These are phyloP conservation scores for Athetis lepigone DNA, from an alignment of 2,888 invertebrate genomes.

Conservation along the genomic window DNA sequence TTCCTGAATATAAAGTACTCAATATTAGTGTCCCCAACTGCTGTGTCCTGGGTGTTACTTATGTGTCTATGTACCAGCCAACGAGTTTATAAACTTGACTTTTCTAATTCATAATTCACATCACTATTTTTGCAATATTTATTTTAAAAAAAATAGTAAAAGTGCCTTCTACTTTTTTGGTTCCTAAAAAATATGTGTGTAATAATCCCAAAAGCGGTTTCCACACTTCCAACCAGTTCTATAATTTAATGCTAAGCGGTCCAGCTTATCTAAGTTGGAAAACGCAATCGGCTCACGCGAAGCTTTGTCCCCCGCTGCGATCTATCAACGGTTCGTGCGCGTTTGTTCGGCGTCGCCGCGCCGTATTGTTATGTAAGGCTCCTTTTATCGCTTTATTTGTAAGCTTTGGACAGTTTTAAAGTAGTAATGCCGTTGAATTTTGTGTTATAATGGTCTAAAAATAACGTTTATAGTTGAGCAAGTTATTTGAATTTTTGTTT, in stretches of 20 bases:
- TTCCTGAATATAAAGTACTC: no score
- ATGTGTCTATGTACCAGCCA: no score
- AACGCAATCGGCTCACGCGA: conserved; percentile 55
- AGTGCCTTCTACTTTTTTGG: no score
- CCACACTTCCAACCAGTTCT: not conserved
- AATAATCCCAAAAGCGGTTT: no score
- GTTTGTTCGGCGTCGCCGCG: conserved; percentile 34
- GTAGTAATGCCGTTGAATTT: not conserved
- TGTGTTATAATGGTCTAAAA: not conserved
- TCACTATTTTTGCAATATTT: no score
- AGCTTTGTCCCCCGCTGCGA: conserved; percentile 46
- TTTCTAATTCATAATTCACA: no score
- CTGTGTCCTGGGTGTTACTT: no score
- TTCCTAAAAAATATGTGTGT: no score
- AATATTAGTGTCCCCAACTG: no score
- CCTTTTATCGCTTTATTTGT: conserved; percentile 1
- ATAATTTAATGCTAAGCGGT: conserved; percentile 14
- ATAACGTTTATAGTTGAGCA: not conserved
- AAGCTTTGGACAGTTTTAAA: not conserved
- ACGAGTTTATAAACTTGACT: no score
- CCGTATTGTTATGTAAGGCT: conserved; percentile 16
- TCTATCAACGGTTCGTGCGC: conserved; percentile 39
- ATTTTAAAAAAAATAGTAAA: no score
- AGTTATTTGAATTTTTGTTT: no score
- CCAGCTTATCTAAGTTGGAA: conserved; percentile 50